Percentiles rank a stretch among this genome's conserved stretches.
phyloP scores from a whole-genome alignment of 2,888 invertebrate genomes.

The Brachyptera risi region DNA sequence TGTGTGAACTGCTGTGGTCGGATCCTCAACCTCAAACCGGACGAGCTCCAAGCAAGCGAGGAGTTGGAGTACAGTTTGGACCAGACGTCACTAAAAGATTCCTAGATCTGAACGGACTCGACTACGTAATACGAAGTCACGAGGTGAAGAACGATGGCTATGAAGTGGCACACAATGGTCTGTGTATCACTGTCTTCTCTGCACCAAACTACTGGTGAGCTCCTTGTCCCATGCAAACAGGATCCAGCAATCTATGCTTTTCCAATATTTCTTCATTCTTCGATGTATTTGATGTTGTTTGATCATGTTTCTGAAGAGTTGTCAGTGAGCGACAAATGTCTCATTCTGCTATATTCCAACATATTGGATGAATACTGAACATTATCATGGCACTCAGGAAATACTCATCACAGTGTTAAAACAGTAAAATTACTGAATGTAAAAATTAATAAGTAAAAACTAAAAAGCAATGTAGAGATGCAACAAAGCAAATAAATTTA shows the following conservation, averaged over 20 bases:
- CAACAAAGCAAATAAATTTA: no score
- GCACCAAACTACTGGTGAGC: slow-evolving; percentile 98
- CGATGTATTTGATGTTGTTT: neutral
- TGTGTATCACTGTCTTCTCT: slow-evolving; percentile 98
- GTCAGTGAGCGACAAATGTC: neutral
- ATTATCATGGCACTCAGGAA: no score
- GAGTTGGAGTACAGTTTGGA: slow-evolving; percentile 98
- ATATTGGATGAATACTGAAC: no score
- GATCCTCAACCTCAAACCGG: slow-evolving; percentile 92
- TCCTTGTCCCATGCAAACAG: no score
- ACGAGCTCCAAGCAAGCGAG: slow-evolving; percentile 89
- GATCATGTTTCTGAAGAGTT: neutral
- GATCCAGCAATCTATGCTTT: neutral
- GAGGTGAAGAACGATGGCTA: slow-evolving; percentile 97
- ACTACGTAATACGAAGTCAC: slow-evolving; percentile 94
- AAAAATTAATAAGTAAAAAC: no score
- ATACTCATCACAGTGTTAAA: no score
- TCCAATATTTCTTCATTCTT: neutral
- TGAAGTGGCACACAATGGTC: slow-evolving; percentile 90
- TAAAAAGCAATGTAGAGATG: no score
- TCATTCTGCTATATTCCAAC: no score
- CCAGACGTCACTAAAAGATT: slow-evolving; percentile 93
- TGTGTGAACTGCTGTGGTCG: slow-evolving; percentile 99
- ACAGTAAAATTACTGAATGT: no score
- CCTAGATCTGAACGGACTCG: slow-evolving; percentile 76